These are phyloP conservation scores for Paedocypris micromegethes DNA, from an alignment of 2,797 vertebrate species.

Conservation along the genomic window DNA sequence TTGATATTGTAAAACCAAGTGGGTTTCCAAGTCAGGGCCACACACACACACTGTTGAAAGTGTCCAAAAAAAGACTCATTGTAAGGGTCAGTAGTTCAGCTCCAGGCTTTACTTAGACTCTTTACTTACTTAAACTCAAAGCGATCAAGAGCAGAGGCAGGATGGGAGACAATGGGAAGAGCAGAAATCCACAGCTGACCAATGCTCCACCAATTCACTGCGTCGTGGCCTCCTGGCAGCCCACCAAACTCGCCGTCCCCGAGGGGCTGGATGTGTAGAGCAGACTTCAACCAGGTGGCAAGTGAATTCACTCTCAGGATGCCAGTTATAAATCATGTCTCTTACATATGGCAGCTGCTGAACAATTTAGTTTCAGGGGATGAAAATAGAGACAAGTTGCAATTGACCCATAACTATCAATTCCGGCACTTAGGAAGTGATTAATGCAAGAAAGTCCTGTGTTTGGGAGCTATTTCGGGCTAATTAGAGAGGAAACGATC, in stretches of 20 bases:
- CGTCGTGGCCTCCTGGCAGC: constrained; percentile 8
- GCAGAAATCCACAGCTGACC: constrained; percentile 35
- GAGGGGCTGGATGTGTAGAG: constrained; percentile 16
- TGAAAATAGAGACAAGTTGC: constrained; percentile 9
- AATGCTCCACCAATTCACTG: constrained; percentile 19
- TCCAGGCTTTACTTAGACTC: constrained; percentile 12
- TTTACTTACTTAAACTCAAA: constrained; percentile 16
- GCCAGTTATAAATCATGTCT: constrained; percentile 1
- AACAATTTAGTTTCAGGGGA: background rate
- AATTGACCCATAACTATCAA: constrained; percentile 34
- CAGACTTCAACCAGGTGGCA: constrained; percentile 17
- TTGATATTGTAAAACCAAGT: too few relatives aligned
- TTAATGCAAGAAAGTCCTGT: constrained; percentile 40
- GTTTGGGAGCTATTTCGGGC: constrained; percentile 65
- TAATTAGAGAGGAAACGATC: constrained; percentile 69
- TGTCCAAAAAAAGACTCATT: constrained; percentile 14
- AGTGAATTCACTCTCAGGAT: constrained; percentile 7
- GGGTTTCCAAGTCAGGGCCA: constrained; percentile 2
- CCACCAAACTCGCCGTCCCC: background rate
- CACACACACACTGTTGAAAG: constrained; percentile 9
- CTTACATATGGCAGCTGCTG: background rate
- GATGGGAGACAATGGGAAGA: constrained; percentile 15
- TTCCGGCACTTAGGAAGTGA: constrained; percentile 29
- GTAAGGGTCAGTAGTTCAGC: constrained; percentile 21
- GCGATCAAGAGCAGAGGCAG: constrained; percentile 4